A percentile compares a stretch with the other conserved stretches of the same genome.
These are phyloP conservation scores for Brachionus sp. DNA, from an alignment of 1,140 invertebrate species.

Conservation along the genomic window DNA sequence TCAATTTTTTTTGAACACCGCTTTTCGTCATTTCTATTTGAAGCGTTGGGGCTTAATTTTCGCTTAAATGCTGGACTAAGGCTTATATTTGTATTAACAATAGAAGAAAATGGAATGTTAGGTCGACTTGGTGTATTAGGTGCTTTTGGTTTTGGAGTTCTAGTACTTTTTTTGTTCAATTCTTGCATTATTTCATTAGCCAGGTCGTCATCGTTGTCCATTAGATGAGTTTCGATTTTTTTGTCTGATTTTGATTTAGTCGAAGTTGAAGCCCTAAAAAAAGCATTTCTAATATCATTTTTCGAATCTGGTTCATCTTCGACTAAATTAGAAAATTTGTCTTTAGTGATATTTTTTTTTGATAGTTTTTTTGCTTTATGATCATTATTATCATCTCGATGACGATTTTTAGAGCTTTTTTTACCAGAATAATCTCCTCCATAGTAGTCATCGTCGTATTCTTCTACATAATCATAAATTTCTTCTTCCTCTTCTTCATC, in stretches of 20 bases:
- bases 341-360: constrained; percentile 9
- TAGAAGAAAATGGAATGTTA: constrained; percentile 15
- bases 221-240: background rate
- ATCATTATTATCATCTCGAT: background rate
- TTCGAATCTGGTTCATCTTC: constrained; percentile 20
- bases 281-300: constrained; percentile 3
- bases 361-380: background rate
- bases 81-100: constrained; percentile 2
- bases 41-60: constrained; percentile 22
- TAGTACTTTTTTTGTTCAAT: constrained; percentile 12
- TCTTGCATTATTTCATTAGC: constrained; percentile 44
- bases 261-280: background rate
- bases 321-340: background rate
- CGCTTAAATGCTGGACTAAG: constrained; percentile 16
- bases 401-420: constrained; percentile 12
- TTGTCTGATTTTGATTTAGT: constrained; percentile 35
- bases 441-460: background rate
- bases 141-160: background rate
- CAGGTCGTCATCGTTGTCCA: constrained; percentile 25
- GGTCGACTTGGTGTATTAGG: background rate
- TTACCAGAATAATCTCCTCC: constrained; percentile 2
- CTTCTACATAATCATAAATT: constrained; percentile 34
- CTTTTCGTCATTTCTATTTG: background rate
- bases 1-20: constrained; percentile 41
- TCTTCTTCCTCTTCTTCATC: constrained; percentile 45